These are phyloP conservation scores for Speoplatyrhinus poulsoni DNA, from an alignment of 2,113 vertebrate species.

Conservation along the genomic window DNA sequence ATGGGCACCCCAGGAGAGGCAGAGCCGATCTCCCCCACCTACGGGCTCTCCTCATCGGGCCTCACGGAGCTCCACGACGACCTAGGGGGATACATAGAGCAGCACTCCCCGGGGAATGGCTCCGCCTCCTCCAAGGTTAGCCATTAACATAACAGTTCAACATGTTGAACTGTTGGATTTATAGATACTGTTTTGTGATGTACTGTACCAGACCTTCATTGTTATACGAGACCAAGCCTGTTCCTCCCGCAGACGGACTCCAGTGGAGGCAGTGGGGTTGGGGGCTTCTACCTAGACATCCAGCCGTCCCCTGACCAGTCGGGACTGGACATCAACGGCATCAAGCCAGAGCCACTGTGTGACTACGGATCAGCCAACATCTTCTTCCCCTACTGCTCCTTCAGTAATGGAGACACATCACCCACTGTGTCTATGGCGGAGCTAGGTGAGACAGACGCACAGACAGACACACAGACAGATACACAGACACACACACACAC, in stretches of 20 bases:
- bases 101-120: constrained; percentile 84
- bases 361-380: constrained; percentile 85
- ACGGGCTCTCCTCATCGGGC: constrained; percentile 84
- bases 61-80: constrained; percentile 88
- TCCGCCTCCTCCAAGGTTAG: constrained; percentile 50
- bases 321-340: constrained; percentile 91
- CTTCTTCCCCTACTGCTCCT: constrained; percentile 91
- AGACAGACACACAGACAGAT: not conserved
- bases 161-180: too few relatives aligned
- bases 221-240: not conserved
- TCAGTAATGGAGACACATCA: constrained; percentile 86
- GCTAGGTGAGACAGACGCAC: constrained; percentile 77
- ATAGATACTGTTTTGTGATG: not conserved
- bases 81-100: constrained; percentile 84
- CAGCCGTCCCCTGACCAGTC: constrained; percentile 95
- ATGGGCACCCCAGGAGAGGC: constrained; percentile 81
- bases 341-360: constrained; percentile 92
- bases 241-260: constrained; percentile 79
- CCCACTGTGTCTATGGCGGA: constrained; percentile 87
- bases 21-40: constrained; percentile 86
- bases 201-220: not conserved
- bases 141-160: not conserved
- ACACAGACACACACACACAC: not conserved
- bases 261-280: constrained; percentile 72
- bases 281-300: constrained; percentile 91